phyloP scores from a whole-genome alignment of 2,113 vertebrate genomes.

The Baryphthengus martii region DNA sequence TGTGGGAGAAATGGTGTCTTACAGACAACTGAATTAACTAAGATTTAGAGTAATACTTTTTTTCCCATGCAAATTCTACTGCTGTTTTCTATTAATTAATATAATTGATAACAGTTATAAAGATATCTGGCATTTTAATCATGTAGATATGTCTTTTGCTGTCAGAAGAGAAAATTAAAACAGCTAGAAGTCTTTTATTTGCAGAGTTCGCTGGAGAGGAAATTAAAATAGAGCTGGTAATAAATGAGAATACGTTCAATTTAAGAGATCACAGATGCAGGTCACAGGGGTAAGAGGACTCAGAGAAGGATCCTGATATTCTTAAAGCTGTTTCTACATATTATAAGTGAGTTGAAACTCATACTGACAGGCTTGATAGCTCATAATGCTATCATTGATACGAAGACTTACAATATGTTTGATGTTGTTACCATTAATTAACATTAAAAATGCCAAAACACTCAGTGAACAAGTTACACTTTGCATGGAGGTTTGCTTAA shows the following conservation, averaged over 20 bases:
- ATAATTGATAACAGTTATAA: conserved; percentile 75
- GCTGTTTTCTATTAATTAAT: conserved; percentile 73
- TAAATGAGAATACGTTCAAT: conserved; percentile 46
- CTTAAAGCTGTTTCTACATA: not conserved
- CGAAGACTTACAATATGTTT: not conserved
- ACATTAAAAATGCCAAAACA: not conserved
- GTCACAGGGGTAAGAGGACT: not conserved
- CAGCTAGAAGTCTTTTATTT: conserved; percentile 66
- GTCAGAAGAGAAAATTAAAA: conserved; percentile 73
- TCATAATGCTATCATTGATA: not conserved
- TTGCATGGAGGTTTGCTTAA: not conserved
- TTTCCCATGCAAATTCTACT: conserved; percentile 41
- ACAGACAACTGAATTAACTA: conserved; percentile 46
- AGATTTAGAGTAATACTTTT: conserved; percentile 25
- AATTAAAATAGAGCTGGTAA: conserved; percentile 62
- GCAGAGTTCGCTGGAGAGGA: conserved; percentile 50
- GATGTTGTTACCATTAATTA: not conserved
- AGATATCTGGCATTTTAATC: conserved; percentile 74
- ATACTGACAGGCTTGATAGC: not conserved
- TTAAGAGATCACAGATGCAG: conserved; percentile 30
- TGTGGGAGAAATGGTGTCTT: conserved; percentile 13
- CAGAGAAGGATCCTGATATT: not conserved
- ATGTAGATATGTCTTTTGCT: conserved; percentile 68
- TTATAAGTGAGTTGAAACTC: not conserved
- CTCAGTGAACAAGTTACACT: not conserved